phyloP scores from a whole-genome alignment of 2,888 invertebrate genomes.

The Phortica okadai region DNA sequence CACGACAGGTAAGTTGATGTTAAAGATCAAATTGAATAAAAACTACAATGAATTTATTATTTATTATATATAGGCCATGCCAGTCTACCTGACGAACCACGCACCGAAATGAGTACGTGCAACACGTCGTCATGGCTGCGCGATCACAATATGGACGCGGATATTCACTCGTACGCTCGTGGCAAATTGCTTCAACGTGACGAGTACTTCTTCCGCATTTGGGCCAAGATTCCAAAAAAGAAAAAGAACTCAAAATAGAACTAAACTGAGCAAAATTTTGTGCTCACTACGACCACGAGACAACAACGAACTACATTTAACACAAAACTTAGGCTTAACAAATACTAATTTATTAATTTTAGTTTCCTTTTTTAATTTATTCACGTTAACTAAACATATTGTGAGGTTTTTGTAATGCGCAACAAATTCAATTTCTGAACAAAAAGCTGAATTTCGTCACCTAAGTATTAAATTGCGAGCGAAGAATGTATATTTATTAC shows the following conservation, averaged over 20 bases:
- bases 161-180: conserved; percentile 92
- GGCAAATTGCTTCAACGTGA: conserved; percentile 89
- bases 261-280: not conserved
- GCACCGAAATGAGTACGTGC: conserved; percentile 92
- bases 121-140: conserved; percentile 95
- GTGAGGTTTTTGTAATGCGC: conserved; percentile 18
- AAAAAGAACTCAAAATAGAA: conserved; percentile 64
- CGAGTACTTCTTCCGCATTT: conserved; percentile 97
- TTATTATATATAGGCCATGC: conserved; percentile 65
- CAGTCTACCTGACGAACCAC: conserved; percentile 79
- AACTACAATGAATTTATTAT: not conserved
- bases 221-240: conserved; percentile 68
- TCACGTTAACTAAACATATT: not conserved
- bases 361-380: not conserved
- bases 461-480: conserved; percentile 24
- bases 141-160: conserved; percentile 95
- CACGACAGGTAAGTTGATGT: conserved; percentile 83
- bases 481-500: conserved; percentile 24
- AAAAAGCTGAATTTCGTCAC: not conserved
- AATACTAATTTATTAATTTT: conserved; percentile 14
- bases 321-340: conserved; percentile 17
- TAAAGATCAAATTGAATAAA: not conserved
- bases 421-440: not conserved
- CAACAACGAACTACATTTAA: conserved; percentile 22
- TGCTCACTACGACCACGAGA: conserved; percentile 6